A percentile compares a stretch with the other conserved stretches of the same genome.
phyloP scores from a whole-genome alignment of 2,888 invertebrate genomes.

The Caenorhabditis auriculariae region DNA sequence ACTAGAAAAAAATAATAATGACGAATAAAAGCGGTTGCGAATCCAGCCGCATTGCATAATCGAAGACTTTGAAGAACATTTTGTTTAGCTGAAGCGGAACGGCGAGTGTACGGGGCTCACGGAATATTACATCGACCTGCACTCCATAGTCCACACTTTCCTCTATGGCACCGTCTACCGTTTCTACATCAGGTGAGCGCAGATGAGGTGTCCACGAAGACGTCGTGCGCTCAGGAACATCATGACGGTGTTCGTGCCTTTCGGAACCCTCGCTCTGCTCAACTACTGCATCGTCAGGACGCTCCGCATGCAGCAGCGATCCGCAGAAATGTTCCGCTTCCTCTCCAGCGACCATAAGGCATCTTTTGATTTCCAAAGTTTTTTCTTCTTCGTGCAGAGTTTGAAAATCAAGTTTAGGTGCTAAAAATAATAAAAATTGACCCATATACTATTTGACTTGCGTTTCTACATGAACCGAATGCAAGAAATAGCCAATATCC shows the following conservation, averaged over 20 bases:
- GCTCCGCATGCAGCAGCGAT: slow-evolving; percentile 52
- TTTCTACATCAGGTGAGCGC: slow-evolving; percentile 31
- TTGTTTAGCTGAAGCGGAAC: slow-evolving; percentile 44
- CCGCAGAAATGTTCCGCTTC: slow-evolving; percentile 60
- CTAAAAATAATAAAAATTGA: no score
- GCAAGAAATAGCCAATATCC: no score
- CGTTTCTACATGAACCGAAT: no score
- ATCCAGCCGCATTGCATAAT: no score
- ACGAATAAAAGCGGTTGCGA: background rate
- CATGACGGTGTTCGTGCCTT: slow-evolving; percentile 58
- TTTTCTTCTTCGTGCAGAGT: no score
- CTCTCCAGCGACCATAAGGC: slow-evolving; percentile 57
- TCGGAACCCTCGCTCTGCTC: slow-evolving; percentile 50
- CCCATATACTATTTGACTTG: no score
- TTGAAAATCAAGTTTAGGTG: no score
- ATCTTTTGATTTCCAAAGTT: no score
- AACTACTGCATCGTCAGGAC: slow-evolving; percentile 52
- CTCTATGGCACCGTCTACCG: slow-evolving; percentile 56
- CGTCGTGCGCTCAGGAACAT: slow-evolving; percentile 45
- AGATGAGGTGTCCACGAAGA: background rate
- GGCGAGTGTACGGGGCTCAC: slow-evolving; percentile 49
- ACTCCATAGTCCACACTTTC: slow-evolving; percentile 42
- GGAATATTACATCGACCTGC: slow-evolving; percentile 47
- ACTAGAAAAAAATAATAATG: no score
- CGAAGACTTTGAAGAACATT: background rate